A percentile compares a stretch with the other conserved stretches of the same genome.
Evolutionary conservation across 2,797 vertebrate genomes (phyloP).

Genomic region (Cuniculus paca): DNA sequence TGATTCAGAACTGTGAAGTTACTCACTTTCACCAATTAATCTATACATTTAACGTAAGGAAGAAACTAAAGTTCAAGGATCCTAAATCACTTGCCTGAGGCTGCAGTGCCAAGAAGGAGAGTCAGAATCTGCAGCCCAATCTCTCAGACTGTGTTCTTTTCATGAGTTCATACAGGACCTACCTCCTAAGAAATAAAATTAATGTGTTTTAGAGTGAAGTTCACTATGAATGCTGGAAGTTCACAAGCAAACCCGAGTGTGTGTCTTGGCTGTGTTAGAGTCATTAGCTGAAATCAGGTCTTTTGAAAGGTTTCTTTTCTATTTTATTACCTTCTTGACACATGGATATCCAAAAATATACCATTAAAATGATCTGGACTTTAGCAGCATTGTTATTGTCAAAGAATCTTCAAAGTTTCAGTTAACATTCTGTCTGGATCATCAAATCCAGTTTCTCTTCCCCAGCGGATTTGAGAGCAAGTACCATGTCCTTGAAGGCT

Average conservation of each 20-base stretch:
- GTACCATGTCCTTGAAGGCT: not conserved
- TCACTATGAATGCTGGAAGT: not conserved
- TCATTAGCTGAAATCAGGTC: not conserved
- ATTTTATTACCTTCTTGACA: not conserved
- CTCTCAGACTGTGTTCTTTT: not conserved
- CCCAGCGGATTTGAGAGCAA: not conserved
- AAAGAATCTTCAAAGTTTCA: not conserved
- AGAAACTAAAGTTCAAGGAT: not conserved
- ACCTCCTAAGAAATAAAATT: not conserved
- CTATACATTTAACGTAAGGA: not conserved
- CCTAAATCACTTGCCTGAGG: not conserved
- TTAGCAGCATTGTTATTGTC: not conserved
- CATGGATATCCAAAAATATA: not conserved
- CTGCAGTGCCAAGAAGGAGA: not conserved
- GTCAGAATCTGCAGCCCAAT: not conserved
- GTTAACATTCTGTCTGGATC: not conserved
- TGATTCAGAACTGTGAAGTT: not conserved
- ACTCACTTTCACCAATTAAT: not conserved
- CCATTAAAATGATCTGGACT: too few species aligned
- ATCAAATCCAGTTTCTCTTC: not conserved
- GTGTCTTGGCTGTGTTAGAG: not conserved
- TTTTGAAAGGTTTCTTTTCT: not conserved
- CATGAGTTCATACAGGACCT: not conserved
- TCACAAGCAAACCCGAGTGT: not conserved
- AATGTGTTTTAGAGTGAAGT: not conserved